Conservation (phyloP, 2,888 invertebrate species). For the Amphipyra tragopoginis region DNA sequence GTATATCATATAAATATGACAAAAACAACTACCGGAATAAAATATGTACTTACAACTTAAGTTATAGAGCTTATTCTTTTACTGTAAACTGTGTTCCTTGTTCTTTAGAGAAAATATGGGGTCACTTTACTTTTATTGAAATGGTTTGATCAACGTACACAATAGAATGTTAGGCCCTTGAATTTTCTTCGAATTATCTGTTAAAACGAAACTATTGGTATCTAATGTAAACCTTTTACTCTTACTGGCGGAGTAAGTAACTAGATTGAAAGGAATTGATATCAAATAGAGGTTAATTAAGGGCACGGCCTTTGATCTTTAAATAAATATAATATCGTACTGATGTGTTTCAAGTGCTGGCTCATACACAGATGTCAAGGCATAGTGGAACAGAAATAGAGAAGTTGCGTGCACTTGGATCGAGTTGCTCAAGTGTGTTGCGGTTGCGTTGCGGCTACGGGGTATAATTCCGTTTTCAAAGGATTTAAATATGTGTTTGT, state of each 20-base stretch:
- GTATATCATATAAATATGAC: slow-evolving; percentile 42
- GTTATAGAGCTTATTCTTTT: slow-evolving; percentile 23
- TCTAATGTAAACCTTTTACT: background rate
- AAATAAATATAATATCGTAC: slow-evolving; percentile 41
- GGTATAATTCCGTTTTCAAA: slow-evolving; percentile 50
- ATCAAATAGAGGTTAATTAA: slow-evolving; percentile 36
- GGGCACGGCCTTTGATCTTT: slow-evolving; percentile 55
- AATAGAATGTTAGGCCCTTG: too few relatives aligned
- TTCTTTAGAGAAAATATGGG: slow-evolving; percentile 9
- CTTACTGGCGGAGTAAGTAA: background rate
- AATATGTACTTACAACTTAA: slow-evolving; percentile 30
- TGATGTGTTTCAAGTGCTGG: slow-evolving; percentile 50
- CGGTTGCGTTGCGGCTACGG: slow-evolving; percentile 57
- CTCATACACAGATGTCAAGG: slow-evolving; percentile 51
- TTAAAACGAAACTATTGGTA: too few relatives aligned
- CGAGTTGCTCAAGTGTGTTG: slow-evolving; percentile 62
- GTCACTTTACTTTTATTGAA: background rate
- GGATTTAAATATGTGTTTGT: slow-evolving; percentile 24
- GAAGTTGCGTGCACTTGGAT: slow-evolving; percentile 59
- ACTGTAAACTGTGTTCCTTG: slow-evolving; percentile 8
- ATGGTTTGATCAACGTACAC: background rate
- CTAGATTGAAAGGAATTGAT: slow-evolving; percentile 22
- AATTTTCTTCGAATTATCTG: too few relatives aligned
- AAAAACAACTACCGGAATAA: slow-evolving; percentile 38
- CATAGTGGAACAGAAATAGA: slow-evolving; percentile 63